These are phyloP conservation scores for Acipenser oxyrinchus DNA, from an alignment of 2,797 vertebrate genomes.

Conservation along the genomic window DNA sequence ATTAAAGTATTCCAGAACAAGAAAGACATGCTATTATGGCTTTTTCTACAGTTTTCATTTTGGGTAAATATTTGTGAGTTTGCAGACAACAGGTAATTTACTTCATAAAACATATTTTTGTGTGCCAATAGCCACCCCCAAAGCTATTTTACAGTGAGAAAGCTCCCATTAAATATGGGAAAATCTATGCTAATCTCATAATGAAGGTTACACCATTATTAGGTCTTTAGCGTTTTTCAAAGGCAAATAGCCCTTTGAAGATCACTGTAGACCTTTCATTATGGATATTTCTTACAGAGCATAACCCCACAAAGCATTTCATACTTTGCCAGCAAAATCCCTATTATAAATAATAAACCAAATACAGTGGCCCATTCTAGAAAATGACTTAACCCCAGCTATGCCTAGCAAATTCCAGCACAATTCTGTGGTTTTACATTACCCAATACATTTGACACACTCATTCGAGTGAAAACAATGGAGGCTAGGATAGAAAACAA, in stretches of 20 bases:
- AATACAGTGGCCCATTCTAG: no score
- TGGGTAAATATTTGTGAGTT: conserved; percentile 6
- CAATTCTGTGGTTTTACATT: no score
- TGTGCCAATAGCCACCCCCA: not conserved
- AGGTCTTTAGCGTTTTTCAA: conserved; percentile 24
- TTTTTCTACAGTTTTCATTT: not conserved
- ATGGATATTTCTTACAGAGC: not conserved
- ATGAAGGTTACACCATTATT: conserved; percentile 24
- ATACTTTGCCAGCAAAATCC: not conserved
- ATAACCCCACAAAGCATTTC: conserved; percentile 2
- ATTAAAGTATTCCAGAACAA: not conserved
- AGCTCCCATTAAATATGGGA: conserved; percentile 19
- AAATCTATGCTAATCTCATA: conserved; percentile 24
- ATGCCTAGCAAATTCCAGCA: no score
- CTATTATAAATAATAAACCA: no score
- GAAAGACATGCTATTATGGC: not conserved
- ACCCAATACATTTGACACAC: no score
- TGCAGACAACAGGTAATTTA: conserved; percentile 6
- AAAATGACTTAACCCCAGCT: no score
- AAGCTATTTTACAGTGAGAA: conserved; percentile 8
- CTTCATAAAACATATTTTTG: conserved; percentile 8
- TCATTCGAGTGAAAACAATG: no score
- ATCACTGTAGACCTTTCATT: conserved; percentile 15
- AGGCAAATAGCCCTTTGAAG: conserved; percentile 27
- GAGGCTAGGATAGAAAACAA: no score